Evolutionary conservation across 1,140 invertebrate species (phyloP).

Genomic region (Drosophila pseudoananassae): DNA sequence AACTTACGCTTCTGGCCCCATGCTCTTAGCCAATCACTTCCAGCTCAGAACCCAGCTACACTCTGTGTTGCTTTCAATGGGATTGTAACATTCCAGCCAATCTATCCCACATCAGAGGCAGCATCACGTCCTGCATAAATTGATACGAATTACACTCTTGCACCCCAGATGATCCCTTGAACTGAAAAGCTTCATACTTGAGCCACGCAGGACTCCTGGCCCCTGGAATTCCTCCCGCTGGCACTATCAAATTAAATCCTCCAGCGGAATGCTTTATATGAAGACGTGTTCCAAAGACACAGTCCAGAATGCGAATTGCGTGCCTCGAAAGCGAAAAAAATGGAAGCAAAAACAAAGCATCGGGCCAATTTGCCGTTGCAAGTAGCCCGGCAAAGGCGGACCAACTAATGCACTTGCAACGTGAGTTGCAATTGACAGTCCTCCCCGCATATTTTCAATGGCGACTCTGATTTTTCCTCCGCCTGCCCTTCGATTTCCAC

Average conservation of each 20-base stretch:
- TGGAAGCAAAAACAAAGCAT: conserved; percentile 14
- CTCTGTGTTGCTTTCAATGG: neutral
- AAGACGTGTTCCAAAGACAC: conserved; percentile 18
- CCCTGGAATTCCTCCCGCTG: conserved; percentile 2
- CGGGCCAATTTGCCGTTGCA: conserved; percentile 32
- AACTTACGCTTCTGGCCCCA: conserved; percentile 5
- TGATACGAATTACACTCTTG: conserved; percentile 56
- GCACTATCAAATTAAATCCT: conserved; percentile 44
- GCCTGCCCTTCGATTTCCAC: conserved; percentile 14
- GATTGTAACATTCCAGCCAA: conserved; percentile 24
- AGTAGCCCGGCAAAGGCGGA: conserved; percentile 3
- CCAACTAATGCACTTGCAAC: conserved; percentile 30
- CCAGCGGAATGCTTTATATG: conserved; percentile 32
- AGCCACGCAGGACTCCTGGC: neutral
- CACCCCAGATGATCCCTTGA: conserved; percentile 46
- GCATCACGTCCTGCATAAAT: conserved; percentile 61
- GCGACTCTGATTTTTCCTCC: conserved; percentile 21
- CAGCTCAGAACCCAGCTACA: neutral
- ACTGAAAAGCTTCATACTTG: conserved; percentile 27
- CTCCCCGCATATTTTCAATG: conserved; percentile 10
- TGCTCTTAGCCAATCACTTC: neutral
- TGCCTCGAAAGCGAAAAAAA: conserved; percentile 17
- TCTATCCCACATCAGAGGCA: conserved; percentile 37
- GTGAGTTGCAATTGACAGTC: conserved; percentile 32
- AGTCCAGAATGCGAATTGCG: conserved; percentile 9